phyloP scores from a whole-genome alignment of 2,888 invertebrate genomes.

The Miltochrista miniata region DNA sequence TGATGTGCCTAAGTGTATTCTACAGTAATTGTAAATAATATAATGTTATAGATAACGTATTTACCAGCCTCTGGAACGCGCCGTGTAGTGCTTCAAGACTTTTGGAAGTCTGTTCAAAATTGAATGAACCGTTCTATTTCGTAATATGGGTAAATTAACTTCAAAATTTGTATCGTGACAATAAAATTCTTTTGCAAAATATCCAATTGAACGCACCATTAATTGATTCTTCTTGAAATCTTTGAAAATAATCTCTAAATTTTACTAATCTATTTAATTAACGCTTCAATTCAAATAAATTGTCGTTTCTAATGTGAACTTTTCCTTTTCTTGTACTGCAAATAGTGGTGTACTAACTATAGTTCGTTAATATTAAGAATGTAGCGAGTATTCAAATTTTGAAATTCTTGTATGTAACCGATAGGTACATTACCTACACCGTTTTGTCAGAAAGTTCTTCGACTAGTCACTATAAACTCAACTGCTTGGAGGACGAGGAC shows the following conservation, averaged over 20 bases:
- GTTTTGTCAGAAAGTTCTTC: no score
- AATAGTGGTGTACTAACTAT: slow-evolving; percentile 66
- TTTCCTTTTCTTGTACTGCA: slow-evolving; percentile 33
- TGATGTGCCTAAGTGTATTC: slow-evolving; percentile 84
- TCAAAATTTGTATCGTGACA: slow-evolving; percentile 58
- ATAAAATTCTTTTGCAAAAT: slow-evolving; percentile 28
- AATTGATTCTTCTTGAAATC: slow-evolving; percentile 21
- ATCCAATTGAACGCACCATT: slow-evolving; percentile 22
- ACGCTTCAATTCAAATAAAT: slow-evolving; percentile 32
- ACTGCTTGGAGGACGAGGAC: no score
- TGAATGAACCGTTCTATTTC: slow-evolving; percentile 40
- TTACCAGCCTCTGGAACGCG: slow-evolving; percentile 51
- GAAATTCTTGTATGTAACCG: no score
- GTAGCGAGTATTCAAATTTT: no score
- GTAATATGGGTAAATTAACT: slow-evolving; percentile 46
- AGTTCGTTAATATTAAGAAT: slow-evolving; percentile 2
- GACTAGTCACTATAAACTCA: no score
- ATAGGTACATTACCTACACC: no score
- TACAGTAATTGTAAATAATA: slow-evolving; percentile 72
- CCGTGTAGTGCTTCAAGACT: slow-evolving; percentile 30
- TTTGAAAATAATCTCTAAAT: slow-evolving; percentile 14
- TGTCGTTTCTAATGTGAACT: slow-evolving; percentile 26
- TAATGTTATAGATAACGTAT: slow-evolving; percentile 52
- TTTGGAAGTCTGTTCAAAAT: slow-evolving; percentile 22
- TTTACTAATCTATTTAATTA: slow-evolving; percentile 25